Conservation (phyloP, 2,797 vertebrate species). For the Urosaurus nigricauda region DNA sequence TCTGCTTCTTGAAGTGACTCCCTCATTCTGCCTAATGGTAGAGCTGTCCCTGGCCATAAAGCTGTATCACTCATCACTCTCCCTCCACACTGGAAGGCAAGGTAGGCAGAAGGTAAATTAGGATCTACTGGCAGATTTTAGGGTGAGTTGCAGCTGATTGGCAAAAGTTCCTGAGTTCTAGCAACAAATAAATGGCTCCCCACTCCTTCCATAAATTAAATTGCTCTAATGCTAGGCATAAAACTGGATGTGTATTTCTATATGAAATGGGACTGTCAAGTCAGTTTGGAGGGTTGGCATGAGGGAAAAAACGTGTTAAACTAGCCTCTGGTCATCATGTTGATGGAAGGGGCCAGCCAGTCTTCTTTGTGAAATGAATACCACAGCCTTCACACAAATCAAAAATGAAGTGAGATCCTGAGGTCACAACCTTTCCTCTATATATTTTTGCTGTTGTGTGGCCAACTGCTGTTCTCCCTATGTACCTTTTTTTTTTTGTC, state of each 20-base stretch:
- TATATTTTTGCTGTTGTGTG: background rate
- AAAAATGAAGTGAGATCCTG: slow-evolving; percentile 11
- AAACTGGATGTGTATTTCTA: background rate
- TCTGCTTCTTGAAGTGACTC: background rate
- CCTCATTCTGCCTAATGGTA: background rate
- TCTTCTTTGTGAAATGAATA: background rate
- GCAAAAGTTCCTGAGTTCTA: background rate
- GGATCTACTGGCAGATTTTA: background rate
- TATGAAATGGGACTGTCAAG: background rate
- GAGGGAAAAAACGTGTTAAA: background rate
- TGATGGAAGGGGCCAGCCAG: background rate
- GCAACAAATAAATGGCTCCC: background rate
- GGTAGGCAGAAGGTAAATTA: background rate
- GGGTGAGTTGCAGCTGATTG: background rate
- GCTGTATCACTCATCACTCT: background rate
- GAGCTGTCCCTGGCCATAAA: background rate
- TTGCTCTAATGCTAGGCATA: background rate
- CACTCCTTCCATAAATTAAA: background rate
- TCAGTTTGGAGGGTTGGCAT: background rate
- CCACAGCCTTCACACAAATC: background rate
- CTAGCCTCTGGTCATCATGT: too few species aligned
- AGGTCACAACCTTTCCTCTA: background rate
- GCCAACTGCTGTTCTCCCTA: background rate
- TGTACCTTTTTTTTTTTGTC: background rate
- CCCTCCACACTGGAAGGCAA: background rate